Evolutionary conservation across 2,888 invertebrate species (phyloP).

Genomic region (Rhorus exstirpatorius): DNA sequence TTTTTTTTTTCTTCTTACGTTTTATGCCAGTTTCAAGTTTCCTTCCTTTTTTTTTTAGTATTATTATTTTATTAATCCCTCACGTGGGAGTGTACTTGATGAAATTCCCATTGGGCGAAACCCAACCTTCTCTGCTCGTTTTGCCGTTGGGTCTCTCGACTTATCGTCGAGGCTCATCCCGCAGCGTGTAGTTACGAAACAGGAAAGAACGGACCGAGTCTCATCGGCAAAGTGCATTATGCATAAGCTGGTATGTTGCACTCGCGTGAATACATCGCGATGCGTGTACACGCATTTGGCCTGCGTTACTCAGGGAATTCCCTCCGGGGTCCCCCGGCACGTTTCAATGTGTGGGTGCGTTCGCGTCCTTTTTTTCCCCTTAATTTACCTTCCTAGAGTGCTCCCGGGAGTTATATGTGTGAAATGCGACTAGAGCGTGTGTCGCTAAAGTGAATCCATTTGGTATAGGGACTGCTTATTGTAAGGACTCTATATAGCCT

Average conservation of each 20-base stretch:
- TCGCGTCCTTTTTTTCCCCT: conserved; percentile 18
- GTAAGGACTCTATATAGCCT: background rate
- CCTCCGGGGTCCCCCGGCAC: conserved; percentile 20
- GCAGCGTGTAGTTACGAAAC: conserved; percentile 26
- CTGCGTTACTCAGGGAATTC: conserved; percentile 46
- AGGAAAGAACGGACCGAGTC: conserved; percentile 55
- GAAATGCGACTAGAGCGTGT: conserved; percentile 21
- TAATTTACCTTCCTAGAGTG: conserved; percentile 21
- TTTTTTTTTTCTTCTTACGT: conserved; percentile 6
- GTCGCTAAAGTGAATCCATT: background rate
- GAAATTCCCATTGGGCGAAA: conserved; percentile 49
- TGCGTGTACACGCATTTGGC: conserved; percentile 21
- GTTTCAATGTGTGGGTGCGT: background rate
- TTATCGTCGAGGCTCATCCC: conserved; percentile 39
- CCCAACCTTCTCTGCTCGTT: background rate
- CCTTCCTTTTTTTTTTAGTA: conserved; percentile 6
- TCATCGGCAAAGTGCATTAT: conserved; percentile 67
- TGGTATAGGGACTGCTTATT: background rate
- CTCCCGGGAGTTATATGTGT: conserved; percentile 28
- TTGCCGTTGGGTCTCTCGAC: background rate
- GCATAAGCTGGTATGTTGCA: conserved; percentile 45
- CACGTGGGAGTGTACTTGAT: conserved; percentile 59
- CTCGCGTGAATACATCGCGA: background rate
- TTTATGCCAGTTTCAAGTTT: background rate
- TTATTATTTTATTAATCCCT: conserved; percentile 29